phyloP scores from a whole-genome alignment of 1,140 invertebrate genomes.

The Theocolax elegans region DNA sequence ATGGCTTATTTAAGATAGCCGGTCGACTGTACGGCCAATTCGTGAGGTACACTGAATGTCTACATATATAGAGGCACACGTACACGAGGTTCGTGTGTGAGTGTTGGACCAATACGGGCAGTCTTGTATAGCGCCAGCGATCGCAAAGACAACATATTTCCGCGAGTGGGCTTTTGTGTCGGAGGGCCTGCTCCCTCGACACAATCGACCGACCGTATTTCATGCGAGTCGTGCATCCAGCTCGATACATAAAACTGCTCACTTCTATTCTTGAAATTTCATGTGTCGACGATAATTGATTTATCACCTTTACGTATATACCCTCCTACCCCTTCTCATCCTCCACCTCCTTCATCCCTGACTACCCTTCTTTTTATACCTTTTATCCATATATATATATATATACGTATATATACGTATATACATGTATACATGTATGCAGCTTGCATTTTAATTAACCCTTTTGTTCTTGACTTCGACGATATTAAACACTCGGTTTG shows the following conservation, averaged over 20 bases:
- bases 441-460: too few relatives aligned
- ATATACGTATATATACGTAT: not conserved
- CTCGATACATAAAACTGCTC: conserved; percentile 37
- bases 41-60: conserved; percentile 14
- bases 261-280: conserved; percentile 39
- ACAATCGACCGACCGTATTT: conserved; percentile 31
- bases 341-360: conserved; percentile 13
- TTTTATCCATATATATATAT: not conserved
- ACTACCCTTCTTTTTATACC: conserved; percentile 34
- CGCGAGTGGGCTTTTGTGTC: conserved; percentile 28
- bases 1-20: conserved; percentile 27
- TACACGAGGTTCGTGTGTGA: too few relatives aligned
- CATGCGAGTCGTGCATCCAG: conserved; percentile 38
- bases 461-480: too few relatives aligned
- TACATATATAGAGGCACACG: too few relatives aligned
- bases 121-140: not conserved
- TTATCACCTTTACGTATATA: conserved; percentile 38
- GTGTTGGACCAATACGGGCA: conserved; percentile 7
- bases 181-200: not conserved
- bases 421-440: not conserved
- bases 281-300: conserved; percentile 41
- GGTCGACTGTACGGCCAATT: conserved; percentile 5
- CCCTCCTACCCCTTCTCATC: conserved; percentile 5
- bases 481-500: too few relatives aligned
- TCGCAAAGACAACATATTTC: conserved; percentile 34